phyloP scores from a whole-genome alignment of 2,113 vertebrate genomes.

The Otocyon megalotis region DNA sequence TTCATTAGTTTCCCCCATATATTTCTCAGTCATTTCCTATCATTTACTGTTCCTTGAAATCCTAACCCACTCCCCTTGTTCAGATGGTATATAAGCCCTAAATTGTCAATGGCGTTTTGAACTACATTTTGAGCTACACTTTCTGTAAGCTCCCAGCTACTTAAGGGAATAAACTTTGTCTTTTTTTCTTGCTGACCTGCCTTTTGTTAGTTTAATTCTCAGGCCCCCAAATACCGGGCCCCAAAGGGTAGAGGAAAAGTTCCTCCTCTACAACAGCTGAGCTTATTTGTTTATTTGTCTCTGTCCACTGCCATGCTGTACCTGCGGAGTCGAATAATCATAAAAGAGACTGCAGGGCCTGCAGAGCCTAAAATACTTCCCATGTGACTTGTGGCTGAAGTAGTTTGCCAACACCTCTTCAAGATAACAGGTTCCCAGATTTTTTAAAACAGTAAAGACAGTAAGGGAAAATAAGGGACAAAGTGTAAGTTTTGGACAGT shows the following conservation, averaged over 20 bases:
- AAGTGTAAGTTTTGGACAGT: background rate
- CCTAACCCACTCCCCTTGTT: background rate
- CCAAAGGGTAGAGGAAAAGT: background rate
- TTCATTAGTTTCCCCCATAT: background rate
- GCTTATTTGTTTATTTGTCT: background rate
- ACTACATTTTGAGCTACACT: background rate
- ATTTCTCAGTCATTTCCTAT: conserved; percentile 12
- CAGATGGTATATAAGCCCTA: background rate
- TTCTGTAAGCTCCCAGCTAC: background rate
- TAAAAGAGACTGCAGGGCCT: background rate
- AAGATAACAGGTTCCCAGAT: background rate
- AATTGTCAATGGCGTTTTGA: background rate
- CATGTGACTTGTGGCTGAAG: conserved; percentile 33
- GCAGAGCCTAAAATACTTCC: conserved; percentile 32
- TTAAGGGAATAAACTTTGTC: background rate
- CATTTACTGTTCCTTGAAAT: background rate
- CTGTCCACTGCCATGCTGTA: background rate
- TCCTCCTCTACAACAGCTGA: background rate
- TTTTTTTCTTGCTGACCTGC: conserved; percentile 37
- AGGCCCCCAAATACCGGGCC: background rate
- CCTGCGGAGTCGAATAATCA: background rate
- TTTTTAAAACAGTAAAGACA: conserved; percentile 53
- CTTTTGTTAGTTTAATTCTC: background rate
- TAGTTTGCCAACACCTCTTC: conserved; percentile 29
- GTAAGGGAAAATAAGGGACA: conserved; percentile 1